A percentile compares a stretch with the other conserved stretches of the same genome.
These are phyloP conservation scores for Sebastes kiyomatsui DNA, from an alignment of 2,797 vertebrate genomes.

Conservation along the genomic window DNA sequence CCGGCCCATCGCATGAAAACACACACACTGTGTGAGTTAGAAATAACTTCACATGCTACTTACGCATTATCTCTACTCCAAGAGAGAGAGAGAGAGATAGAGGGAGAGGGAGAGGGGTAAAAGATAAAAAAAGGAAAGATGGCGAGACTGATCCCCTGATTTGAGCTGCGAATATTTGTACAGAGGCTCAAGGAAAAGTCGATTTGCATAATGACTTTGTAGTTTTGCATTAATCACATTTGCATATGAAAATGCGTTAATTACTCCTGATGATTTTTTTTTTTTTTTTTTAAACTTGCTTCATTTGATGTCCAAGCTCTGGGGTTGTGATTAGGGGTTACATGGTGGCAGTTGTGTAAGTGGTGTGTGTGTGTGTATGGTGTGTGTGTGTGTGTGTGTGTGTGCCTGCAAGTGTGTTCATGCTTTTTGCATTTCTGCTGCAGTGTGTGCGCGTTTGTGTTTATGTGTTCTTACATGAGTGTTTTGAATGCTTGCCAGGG, in stretches of 20 bases:
- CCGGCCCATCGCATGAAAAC: conserved; percentile 78
- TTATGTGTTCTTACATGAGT: conserved; percentile 57
- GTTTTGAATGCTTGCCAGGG: conserved; percentile 68
- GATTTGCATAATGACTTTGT: conserved; percentile 99
- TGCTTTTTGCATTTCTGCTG: conserved; percentile 6
- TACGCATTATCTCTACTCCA: conserved; percentile 82
- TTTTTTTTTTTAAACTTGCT: conserved; percentile 88
- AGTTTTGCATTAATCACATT: conserved; percentile 99
- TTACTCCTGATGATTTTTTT: conserved; percentile 98
- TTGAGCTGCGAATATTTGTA: conserved; percentile 99
- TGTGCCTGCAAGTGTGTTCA: conserved; percentile 27
- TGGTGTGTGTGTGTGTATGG: conserved; percentile 65
- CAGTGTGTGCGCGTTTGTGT: conserved; percentile 21
- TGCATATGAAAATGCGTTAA: conserved; percentile 99
- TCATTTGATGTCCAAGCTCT: conserved; percentile 99
- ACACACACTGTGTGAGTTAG: conserved; percentile 80
- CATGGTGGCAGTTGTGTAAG: conserved; percentile 72
- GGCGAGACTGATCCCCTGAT: conserved; percentile 92
- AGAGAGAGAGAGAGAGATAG: conserved; percentile 46
- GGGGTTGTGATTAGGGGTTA: conserved; percentile 85
- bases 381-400: conserved; percentile 29
- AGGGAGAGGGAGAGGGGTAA: conserved; percentile 45
- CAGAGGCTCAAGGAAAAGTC: conserved; percentile 99
- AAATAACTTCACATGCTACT: conserved; percentile 95
- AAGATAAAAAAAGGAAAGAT: conserved; percentile 78